Percentiles rank a stretch among this genome's conserved stretches.
These are phyloP conservation scores for Sebastes steindachneri DNA, from an alignment of 2,797 vertebrate genomes.

Conservation along the genomic window DNA sequence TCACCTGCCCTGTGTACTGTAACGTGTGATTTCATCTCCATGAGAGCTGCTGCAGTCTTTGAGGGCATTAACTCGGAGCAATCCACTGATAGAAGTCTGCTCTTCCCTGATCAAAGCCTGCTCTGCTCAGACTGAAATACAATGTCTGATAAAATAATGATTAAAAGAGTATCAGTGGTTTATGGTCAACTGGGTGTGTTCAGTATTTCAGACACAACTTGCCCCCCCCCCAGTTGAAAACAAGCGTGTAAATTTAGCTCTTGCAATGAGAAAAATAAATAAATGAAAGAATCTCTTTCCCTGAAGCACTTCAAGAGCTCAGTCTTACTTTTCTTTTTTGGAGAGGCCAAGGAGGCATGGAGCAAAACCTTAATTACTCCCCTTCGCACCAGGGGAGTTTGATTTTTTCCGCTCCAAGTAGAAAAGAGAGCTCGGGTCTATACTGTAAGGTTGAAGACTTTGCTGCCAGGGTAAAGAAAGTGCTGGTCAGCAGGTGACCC, in stretches of 20 bases:
- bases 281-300: neutral
- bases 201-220: conserved; percentile 13
- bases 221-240: neutral
- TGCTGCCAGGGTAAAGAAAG: conserved; percentile 7
- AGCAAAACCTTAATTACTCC: conserved; percentile 81
- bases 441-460: conserved; percentile 32
- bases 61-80: conserved; percentile 43
- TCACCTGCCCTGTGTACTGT: conserved; percentile 26
- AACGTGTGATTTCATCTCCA: conserved; percentile 45
- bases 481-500: conserved; percentile 31
- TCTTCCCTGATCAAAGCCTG: conserved; percentile 37
- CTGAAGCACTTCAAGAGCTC: conserved; percentile 33
- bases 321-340: conserved; percentile 55
- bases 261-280: conserved; percentile 7
- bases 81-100: conserved; percentile 31
- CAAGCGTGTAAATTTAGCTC: conserved; percentile 35
- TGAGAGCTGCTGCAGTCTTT: conserved; percentile 44
- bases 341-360: conserved; percentile 69
- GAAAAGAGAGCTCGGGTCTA: conserved; percentile 44
- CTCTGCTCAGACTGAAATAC: conserved; percentile 15
- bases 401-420: conserved; percentile 72
- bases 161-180: conserved; percentile 8
- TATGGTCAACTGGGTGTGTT: neutral
- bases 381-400: conserved; percentile 73
- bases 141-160: conserved; percentile 36